phyloP scores from a whole-genome alignment of 1,140 invertebrate species.

The Danaus plexippus region DNA sequence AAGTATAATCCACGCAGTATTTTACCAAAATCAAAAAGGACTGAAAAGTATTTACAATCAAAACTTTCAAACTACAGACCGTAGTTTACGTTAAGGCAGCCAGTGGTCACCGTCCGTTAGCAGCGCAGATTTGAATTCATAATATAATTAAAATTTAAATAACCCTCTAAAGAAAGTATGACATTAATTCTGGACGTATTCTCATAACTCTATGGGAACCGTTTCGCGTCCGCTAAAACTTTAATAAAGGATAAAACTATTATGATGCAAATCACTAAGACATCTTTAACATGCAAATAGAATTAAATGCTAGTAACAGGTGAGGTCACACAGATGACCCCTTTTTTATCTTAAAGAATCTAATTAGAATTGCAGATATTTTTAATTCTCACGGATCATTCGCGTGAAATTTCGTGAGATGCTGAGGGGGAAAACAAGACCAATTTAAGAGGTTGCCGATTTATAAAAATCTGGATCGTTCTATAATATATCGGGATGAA shows the following conservation, averaged over 20 bases:
- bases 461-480: too few species aligned
- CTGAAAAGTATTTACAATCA: too few species aligned
- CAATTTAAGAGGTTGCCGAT: too few species aligned
- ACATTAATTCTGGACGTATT: slow-evolving; percentile 1
- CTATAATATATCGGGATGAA: too few species aligned
- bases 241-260: slow-evolving; percentile 8
- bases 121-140: background rate
- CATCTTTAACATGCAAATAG: slow-evolving; percentile 27
- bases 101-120: too few species aligned
- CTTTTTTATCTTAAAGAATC: slow-evolving; percentile 8
- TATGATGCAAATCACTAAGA: slow-evolving; percentile 18
- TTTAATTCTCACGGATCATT: slow-evolving; percentile 29
- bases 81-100: too few species aligned
- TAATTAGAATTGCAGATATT: slow-evolving; percentile 33
- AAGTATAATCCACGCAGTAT: too few species aligned
- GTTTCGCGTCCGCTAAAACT: slow-evolving; percentile 12
- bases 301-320: slow-evolving; percentile 41
- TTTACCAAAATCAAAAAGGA: too few species aligned
- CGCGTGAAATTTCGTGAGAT: too few species aligned
- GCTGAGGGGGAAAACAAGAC: too few species aligned
- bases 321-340: slow-evolving; percentile 31
- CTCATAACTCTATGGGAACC: slow-evolving; percentile 1
- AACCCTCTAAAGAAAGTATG: background rate
- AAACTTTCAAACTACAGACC: too few species aligned
- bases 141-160: slow-evolving; percentile 2